A percentile compares a stretch with the other conserved stretches of the same genome.
Evolutionary conservation across 1,140 invertebrate species (phyloP).

Genomic region (Atta colombica): DNA sequence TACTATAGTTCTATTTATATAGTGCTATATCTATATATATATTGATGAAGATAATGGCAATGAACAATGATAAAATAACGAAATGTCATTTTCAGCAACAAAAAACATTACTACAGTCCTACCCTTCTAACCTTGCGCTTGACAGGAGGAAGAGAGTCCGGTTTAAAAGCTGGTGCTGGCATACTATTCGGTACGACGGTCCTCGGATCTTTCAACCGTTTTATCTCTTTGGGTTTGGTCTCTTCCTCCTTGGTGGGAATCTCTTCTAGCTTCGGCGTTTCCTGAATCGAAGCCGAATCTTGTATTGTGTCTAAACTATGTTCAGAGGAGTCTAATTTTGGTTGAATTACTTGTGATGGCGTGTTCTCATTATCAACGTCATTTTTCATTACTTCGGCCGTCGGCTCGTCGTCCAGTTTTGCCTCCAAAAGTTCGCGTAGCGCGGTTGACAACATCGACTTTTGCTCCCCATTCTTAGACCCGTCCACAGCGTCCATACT

Average conservation of each 20-base stretch:
- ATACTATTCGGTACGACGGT: slow-evolving; percentile 83
- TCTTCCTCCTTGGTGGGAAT: slow-evolving; percentile 64
- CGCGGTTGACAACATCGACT: slow-evolving; percentile 82
- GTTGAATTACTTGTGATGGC: slow-evolving; percentile 29
- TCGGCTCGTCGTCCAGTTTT: slow-evolving; percentile 77
- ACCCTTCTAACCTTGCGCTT: slow-evolving; percentile 87
- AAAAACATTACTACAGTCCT: slow-evolving; percentile 73
- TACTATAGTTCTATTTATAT: too few relatives aligned
- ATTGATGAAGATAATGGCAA: background rate
- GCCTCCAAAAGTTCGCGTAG: slow-evolving; percentile 80
- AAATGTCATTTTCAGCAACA: slow-evolving; percentile 4
- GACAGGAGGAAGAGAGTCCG: slow-evolving; percentile 78
- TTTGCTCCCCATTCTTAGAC: slow-evolving; percentile 74
- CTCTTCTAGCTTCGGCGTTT: slow-evolving; percentile 51
- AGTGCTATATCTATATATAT: background rate
- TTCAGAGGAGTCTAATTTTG: slow-evolving; percentile 56
- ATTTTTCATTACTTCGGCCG: slow-evolving; percentile 63
- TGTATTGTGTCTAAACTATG: slow-evolving; percentile 41
- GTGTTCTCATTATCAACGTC: slow-evolving; percentile 50
- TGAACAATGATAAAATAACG: background rate
- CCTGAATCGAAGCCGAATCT: background rate
- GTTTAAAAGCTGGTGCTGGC: slow-evolving; percentile 76
- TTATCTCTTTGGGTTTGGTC: slow-evolving; percentile 72
- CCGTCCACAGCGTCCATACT: slow-evolving; percentile 75
- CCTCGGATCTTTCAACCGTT: slow-evolving; percentile 84